phyloP scores from a whole-genome alignment of 2,888 invertebrate genomes.

The Seira musarum region DNA sequence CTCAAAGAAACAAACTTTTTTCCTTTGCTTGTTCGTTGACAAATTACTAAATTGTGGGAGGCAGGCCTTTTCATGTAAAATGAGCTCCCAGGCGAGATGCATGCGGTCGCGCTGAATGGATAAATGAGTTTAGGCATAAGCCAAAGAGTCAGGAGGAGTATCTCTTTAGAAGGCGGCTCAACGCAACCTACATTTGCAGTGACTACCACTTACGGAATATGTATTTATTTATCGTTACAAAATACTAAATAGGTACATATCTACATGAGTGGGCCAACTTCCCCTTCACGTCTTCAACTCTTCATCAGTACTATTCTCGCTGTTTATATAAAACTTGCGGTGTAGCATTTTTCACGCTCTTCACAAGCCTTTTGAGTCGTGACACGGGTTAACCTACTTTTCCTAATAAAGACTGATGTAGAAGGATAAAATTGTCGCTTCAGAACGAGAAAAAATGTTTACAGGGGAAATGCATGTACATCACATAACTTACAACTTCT shows the following conservation, averaged over 20 bases:
- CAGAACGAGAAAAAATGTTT: slow-evolving; percentile 25
- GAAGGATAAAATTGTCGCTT: slow-evolving; percentile 38
- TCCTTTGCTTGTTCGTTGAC: slow-evolving; percentile 27
- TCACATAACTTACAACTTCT: no score
- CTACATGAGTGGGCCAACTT: no score
- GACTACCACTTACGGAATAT: no score
- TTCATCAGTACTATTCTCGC: no score
- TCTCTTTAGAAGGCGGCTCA: no score
- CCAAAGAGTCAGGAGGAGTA: no score
- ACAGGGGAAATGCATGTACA: background rate
- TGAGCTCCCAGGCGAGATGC: slow-evolving; percentile 29
- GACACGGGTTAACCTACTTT: slow-evolving; percentile 47
- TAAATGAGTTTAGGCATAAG: background rate
- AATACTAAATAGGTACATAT: no score
- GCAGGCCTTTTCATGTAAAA: slow-evolving; percentile 37
- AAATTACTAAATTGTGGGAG: slow-evolving; percentile 46
- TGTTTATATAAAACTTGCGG: background rate
- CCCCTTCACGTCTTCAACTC: no score
- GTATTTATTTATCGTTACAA: no score
- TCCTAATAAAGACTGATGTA: slow-evolving; percentile 48
- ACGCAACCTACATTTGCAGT: no score
- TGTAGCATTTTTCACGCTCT: slow-evolving; percentile 7
- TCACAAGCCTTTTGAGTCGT: slow-evolving; percentile 23
- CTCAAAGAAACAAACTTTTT: no score
- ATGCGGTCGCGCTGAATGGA: slow-evolving; percentile 24